These are phyloP conservation scores for Addax nasomaculatus DNA, from an alignment of 2,113 vertebrate genomes.

Conservation along the genomic window DNA sequence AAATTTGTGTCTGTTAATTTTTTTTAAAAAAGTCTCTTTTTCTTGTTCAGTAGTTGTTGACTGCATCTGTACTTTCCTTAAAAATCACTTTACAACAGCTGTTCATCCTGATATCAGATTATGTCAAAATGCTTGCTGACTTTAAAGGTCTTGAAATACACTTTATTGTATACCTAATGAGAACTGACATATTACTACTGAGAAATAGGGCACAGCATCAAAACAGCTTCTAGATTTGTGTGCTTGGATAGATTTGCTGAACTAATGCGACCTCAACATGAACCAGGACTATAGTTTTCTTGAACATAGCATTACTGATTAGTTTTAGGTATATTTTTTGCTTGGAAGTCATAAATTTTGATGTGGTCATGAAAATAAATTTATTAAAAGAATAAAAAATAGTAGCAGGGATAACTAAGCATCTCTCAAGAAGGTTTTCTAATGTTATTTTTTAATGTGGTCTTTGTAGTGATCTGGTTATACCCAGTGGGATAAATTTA, in stretches of 20 bases:
- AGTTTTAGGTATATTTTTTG: slow-evolving; percentile 60
- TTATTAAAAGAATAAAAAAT: neutral
- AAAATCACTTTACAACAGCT: slow-evolving; percentile 61
- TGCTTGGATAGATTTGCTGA: slow-evolving; percentile 52
- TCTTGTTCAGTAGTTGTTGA: slow-evolving; percentile 35
- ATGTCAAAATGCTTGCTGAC: slow-evolving; percentile 66
- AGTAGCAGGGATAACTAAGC: neutral
- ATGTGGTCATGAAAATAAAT: slow-evolving; percentile 54
- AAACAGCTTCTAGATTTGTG: slow-evolving; percentile 51
- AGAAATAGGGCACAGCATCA: slow-evolving; percentile 60
- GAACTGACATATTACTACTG: slow-evolving; percentile 64
- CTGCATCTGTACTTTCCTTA: slow-evolving; percentile 62
- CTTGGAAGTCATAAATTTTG: slow-evolving; percentile 64
- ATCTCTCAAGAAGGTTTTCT: neutral
- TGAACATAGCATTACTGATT: slow-evolving; percentile 56
- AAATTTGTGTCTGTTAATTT: neutral
- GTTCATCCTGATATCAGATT: slow-evolving; percentile 32
- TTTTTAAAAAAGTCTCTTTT: neutral
- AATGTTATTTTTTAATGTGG: neutral
- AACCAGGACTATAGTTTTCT: slow-evolving; percentile 54
- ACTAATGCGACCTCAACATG: slow-evolving; percentile 19
- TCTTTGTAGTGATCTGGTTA: neutral
- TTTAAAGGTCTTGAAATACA: slow-evolving; percentile 61
- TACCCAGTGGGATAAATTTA: neutral
- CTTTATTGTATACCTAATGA: slow-evolving; percentile 72